Evolutionary conservation across 2,797 vertebrate genomes (phyloP), one percentile per base, ranked within the genome.

Genomic region (Myotis planiceps): DNA sequence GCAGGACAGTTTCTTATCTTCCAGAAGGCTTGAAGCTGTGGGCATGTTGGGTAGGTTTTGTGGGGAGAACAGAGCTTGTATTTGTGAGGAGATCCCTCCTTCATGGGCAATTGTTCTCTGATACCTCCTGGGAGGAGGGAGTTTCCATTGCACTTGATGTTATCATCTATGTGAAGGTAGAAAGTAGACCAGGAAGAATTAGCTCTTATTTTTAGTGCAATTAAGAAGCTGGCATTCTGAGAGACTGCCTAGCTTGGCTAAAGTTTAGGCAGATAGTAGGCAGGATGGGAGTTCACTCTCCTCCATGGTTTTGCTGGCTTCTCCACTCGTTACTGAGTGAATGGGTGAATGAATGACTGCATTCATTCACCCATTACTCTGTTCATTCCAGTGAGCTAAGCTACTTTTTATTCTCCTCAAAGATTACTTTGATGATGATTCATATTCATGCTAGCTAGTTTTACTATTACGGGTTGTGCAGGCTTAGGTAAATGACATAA

Each of bases 61-160:
- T 74, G 23, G n/a, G 37, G 23, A 86, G 92, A 96, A 86, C 65
- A 86, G 84, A 96, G 81, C 14, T 27, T 86, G 12, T 51, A 3
- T 92, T 76, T 80, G 75, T 90, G 75, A 78, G 53, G 23, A 51
- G 12, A 88, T 96, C 74, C 23, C 49, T 78, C 45, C 39, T 90
- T 92, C 58, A 0, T 45, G 27, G 74, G 45, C n/a, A 23, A 1
- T 72, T 58, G 32, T 90, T 92, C 72, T 72, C 76, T 71, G 39
- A 76, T 25, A 27, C 58, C 65, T 84, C 27, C 63, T 71, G 74
- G n/a, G 65, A 1, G 0, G 34, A 76, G 53, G 82, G 49, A n/a
- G 83, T 93, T 88, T 72, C 74, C 21, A 53, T 72, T 27, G 21
- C 80, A 65, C 96, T 87, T 95, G 96, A 95, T 89, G 27, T 81